A percentile compares a stretch with the other conserved stretches of the same genome.
Conservation (phyloP, 2,888 invertebrate species). For the Octonoba sinensis region DNA sequence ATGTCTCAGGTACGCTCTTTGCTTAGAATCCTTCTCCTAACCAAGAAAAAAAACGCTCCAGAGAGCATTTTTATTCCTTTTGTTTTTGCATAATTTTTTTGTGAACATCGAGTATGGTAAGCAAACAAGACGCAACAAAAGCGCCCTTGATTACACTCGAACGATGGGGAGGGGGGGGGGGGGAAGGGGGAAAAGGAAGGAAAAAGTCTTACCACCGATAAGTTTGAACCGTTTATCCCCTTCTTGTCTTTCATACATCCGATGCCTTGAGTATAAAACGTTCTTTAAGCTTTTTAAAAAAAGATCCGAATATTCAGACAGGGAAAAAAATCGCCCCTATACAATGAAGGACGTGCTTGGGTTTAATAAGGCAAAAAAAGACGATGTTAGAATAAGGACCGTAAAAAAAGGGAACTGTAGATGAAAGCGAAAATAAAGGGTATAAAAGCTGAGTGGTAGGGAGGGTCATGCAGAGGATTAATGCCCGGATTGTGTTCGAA, state of each 20-base stretch:
- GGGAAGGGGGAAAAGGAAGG: too few relatives aligned
- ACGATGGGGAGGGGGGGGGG: too few relatives aligned
- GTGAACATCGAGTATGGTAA: background rate
- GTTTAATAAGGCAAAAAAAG: slow-evolving; percentile 11
- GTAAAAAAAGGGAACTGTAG: background rate
- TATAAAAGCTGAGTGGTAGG: background rate
- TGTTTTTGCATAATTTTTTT: background rate
- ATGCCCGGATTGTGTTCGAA: background rate
- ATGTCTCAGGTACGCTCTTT: background rate
- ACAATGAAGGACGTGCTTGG: slow-evolving; percentile 5
- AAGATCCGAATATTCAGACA: background rate
- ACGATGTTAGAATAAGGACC: background rate
- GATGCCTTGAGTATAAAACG: slow-evolving; percentile 1
- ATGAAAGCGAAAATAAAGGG: slow-evolving; percentile 3
- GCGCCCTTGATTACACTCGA: slow-evolving; percentile 3
- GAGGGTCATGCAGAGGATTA: too few relatives aligned
- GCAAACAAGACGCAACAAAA: slow-evolving; percentile 8
- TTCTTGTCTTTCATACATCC: slow-evolving; percentile 6
- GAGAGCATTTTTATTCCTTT: too few relatives aligned
- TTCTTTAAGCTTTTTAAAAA: slow-evolving; percentile 6
- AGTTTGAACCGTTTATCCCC: slow-evolving; percentile 8
- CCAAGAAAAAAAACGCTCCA: too few relatives aligned
- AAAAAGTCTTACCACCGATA: slow-evolving; percentile 1
- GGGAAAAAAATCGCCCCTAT: background rate
- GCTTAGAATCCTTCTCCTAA: background rate